These are phyloP conservation scores for Nicator chloris DNA, from an alignment of 2,113 vertebrate genomes.

Conservation along the genomic window DNA sequence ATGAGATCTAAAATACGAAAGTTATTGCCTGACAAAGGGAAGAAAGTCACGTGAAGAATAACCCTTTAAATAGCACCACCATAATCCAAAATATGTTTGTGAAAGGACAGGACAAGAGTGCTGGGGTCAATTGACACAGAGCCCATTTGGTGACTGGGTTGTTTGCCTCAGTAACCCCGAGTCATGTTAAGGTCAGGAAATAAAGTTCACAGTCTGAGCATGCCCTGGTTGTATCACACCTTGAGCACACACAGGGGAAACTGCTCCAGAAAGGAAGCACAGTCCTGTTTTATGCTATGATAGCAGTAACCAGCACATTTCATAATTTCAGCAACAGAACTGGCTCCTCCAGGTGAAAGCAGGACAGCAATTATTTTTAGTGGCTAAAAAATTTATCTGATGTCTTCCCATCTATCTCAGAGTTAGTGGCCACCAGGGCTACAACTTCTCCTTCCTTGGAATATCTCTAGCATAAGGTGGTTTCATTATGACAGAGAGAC, in stretches of 20 bases:
- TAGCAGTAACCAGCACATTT: neutral
- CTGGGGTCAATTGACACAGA: neutral
- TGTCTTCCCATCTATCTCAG: neutral
- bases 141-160: neutral
- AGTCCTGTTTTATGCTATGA: neutral
- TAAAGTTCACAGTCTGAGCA: neutral
- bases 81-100: neutral
- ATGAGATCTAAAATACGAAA: neutral
- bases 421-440: neutral
- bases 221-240: neutral
- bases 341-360: neutral
- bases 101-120: neutral
- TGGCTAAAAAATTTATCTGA: neutral
- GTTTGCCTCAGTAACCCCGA: neutral
- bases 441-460: neutral
- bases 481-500: constrained; percentile 25
- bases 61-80: neutral
- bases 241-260: neutral
- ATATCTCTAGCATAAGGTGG: neutral
- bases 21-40: neutral
- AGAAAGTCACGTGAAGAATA: neutral
- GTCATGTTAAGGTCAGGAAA: neutral
- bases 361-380: constrained; percentile 1
- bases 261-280: neutral
- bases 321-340: neutral